phyloP scores from a whole-genome alignment of 2,113 vertebrate species.

The Herpailurus yagouaroundi region DNA sequence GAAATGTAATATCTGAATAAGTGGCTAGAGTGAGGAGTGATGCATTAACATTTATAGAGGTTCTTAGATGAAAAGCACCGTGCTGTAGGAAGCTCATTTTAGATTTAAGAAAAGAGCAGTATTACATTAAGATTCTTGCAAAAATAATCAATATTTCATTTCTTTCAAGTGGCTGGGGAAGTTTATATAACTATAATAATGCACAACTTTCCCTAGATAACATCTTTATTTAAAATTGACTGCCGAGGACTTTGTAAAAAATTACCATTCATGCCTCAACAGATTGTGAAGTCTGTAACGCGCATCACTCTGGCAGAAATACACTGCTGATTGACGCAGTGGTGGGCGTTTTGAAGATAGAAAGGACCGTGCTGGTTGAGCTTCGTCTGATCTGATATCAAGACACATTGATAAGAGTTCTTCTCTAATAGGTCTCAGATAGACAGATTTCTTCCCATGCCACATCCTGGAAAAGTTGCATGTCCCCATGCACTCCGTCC shows the following conservation, averaged over 20 bases:
- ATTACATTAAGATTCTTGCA: constrained; percentile 62
- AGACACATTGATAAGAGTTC: not conserved
- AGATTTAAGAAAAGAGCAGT: constrained; percentile 69
- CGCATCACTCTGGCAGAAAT: not conserved
- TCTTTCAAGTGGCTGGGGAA: constrained; percentile 68
- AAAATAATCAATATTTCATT: constrained; percentile 80
- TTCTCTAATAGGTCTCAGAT: not conserved
- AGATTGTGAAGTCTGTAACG: not conserved
- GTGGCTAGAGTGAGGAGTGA: constrained; percentile 41
- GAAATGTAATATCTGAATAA: constrained; percentile 69
- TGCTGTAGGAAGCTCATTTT: constrained; percentile 49
- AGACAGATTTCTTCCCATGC: not conserved
- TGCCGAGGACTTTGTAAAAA: constrained; percentile 37
- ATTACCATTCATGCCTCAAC: constrained; percentile 18
- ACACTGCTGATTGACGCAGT: not conserved
- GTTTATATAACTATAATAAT: constrained; percentile 56
- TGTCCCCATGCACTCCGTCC: not conserved
- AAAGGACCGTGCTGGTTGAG: not conserved
- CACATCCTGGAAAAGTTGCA: not conserved
- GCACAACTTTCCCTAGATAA: constrained; percentile 62
- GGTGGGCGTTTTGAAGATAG: not conserved
- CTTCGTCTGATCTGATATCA: constrained; percentile 15
- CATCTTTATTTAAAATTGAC: constrained; percentile 72
- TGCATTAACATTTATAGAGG: constrained; percentile 65
- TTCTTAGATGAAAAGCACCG: constrained; percentile 59